phyloP scores from a whole-genome alignment of 1,140 invertebrate species.

The Calycopis cecrops region DNA sequence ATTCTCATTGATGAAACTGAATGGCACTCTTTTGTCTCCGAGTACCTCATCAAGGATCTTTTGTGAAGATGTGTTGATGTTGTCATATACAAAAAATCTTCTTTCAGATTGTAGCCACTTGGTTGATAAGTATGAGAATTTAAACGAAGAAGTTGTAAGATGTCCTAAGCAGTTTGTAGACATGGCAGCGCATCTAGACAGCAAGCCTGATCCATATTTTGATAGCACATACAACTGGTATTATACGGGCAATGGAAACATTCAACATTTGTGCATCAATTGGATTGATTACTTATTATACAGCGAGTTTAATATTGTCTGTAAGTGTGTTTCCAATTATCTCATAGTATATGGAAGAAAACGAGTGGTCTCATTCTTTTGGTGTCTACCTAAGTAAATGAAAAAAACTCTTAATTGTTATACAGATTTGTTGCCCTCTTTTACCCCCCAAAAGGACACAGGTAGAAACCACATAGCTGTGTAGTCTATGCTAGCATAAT shows the following conservation, averaged over 20 bases:
- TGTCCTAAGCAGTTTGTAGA: slow-evolving; percentile 51
- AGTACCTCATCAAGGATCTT: too few relatives aligned
- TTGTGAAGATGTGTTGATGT: slow-evolving; percentile 1
- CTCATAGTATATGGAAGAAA: too few relatives aligned
- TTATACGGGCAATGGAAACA: slow-evolving; percentile 56
- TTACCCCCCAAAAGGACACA: too few relatives aligned
- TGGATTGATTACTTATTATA: slow-evolving; percentile 49
- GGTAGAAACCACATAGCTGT: too few relatives aligned
- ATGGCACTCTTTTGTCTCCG: too few relatives aligned
- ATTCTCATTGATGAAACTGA: too few relatives aligned
- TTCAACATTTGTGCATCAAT: slow-evolving; percentile 39
- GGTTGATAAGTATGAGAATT: slow-evolving; percentile 33
- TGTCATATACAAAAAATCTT: slow-evolving; percentile 6
- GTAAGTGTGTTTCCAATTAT: too few relatives aligned
- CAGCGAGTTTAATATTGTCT: slow-evolving; percentile 48
- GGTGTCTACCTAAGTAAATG: too few relatives aligned
- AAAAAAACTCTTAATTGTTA: too few relatives aligned
- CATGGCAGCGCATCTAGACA: slow-evolving; percentile 47
- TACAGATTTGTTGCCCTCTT: too few relatives aligned
- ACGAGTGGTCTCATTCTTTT: too few relatives aligned
- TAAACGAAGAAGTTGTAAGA: slow-evolving; percentile 51
- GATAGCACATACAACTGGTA: slow-evolving; percentile 57
- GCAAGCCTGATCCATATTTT: slow-evolving; percentile 53
- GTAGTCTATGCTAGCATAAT: too few relatives aligned
- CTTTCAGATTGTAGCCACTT: background rate